These are phyloP conservation scores for Tragelaphus scriptus DNA, from an alignment of 2,113 vertebrate genomes.

Conservation along the genomic window DNA sequence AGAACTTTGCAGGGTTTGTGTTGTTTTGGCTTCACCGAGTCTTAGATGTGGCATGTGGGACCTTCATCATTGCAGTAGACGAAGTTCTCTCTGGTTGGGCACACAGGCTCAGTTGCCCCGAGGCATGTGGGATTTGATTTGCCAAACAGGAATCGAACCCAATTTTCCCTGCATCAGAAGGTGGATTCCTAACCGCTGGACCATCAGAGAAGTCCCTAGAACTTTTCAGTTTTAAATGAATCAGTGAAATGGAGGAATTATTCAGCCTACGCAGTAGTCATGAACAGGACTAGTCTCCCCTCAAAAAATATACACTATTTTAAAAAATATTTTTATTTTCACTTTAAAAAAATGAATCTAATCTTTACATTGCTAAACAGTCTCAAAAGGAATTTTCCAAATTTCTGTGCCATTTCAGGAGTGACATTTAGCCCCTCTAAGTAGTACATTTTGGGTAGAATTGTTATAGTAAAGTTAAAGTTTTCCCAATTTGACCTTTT, in stretches of 20 bases:
- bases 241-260: conserved; percentile 79
- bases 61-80: not conserved
- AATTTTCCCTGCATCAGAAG: not conserved
- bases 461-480: conserved; percentile 4
- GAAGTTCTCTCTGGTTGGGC: not conserved
- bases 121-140: not conserved
- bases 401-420: not conserved
- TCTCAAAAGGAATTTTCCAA: not conserved
- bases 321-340: conserved; percentile 30
- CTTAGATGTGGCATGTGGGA: not conserved
- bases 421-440: not conserved
- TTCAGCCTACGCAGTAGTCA: conserved; percentile 75
- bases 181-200: not conserved
- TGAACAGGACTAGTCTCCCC: conserved; percentile 27
- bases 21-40: not conserved
- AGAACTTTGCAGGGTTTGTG: conserved; percentile 6
- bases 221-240: conserved; percentile 41
- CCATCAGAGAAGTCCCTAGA: not conserved
- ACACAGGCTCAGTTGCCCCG: not conserved
- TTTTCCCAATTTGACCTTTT: conserved; percentile 36
- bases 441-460: not conserved
- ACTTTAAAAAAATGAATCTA: not conserved
- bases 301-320: conserved; percentile 34
- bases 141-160: not conserved
- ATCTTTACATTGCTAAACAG: conserved; percentile 49